Evolutionary conservation across 2,797 vertebrate genomes (phyloP).

Genomic region (Rhincodon typus): DNA sequence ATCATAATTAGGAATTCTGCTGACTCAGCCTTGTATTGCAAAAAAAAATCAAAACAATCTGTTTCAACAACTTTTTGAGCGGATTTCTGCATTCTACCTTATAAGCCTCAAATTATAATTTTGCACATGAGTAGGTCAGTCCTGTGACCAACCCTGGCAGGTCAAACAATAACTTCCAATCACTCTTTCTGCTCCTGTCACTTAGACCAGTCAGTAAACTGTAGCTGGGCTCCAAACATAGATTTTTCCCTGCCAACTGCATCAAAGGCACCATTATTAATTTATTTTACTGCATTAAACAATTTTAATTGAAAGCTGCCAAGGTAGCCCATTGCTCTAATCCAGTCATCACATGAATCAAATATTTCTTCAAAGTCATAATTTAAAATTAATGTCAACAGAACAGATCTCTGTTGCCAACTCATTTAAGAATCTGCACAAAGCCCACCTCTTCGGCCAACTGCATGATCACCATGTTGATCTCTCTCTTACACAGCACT

Average conservation of each 20-base stretch:
- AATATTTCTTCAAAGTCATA: background rate
- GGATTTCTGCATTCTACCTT: slow-evolving; percentile 3
- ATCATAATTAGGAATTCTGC: background rate
- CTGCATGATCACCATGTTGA: background rate
- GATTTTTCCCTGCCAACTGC: background rate
- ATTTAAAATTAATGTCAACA: background rate
- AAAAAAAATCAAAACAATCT: background rate
- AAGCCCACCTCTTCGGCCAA: background rate
- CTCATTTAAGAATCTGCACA: background rate
- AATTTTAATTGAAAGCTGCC: background rate
- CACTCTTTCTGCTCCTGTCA: background rate
- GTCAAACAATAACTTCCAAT: background rate
- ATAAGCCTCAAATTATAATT: background rate
- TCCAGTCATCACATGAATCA: background rate
- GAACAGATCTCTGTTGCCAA: background rate
- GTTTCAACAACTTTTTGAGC: background rate
- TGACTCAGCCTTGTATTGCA: background rate
- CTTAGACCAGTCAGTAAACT: background rate
- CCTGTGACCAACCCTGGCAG: background rate
- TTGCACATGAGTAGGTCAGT: background rate
- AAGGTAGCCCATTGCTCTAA: background rate
- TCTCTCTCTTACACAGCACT: background rate
- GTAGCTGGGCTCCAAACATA: background rate
- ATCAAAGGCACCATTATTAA: background rate
- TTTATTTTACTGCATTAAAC: background rate